Evolutionary conservation across 2,797 vertebrate genomes (phyloP).

Genomic region (Phyllotis vaccarum): DNA sequence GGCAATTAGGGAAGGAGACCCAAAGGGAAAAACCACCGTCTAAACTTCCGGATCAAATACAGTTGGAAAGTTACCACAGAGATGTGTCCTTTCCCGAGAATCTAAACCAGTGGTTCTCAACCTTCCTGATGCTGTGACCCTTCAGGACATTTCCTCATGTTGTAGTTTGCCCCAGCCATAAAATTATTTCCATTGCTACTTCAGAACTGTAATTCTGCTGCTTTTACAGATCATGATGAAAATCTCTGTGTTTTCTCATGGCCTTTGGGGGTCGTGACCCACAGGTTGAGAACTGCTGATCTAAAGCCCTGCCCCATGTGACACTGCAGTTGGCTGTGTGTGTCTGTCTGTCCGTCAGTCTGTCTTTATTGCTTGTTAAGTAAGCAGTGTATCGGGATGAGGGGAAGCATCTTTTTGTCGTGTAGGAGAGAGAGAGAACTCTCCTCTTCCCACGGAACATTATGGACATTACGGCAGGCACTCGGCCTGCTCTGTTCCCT

Average conservation of each 20-base stretch:
- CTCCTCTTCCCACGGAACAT: slow-evolving; percentile 80
- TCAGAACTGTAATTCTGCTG: neutral
- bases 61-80: slow-evolving; percentile 83
- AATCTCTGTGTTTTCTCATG: neutral
- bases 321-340: slow-evolving; percentile 4
- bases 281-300: neutral
- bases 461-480: slow-evolving; percentile 78
- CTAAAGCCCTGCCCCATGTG: neutral
- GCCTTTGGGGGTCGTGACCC: too few relatives aligned
- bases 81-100: slow-evolving; percentile 55
- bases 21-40: neutral
- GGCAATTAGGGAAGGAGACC: slow-evolving; percentile 70
- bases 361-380: slow-evolving; percentile 57
- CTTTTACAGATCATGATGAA: too few relatives aligned
- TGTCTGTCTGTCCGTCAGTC: slow-evolving; percentile 53
- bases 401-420: slow-evolving; percentile 42
- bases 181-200: neutral
- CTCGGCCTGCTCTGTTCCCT: slow-evolving; percentile 80
- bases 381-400: slow-evolving; percentile 47
- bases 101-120: neutral
- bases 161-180: neutral
- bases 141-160: neutral
- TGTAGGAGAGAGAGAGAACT: slow-evolving; percentile 21
- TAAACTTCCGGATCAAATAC: slow-evolving; percentile 70
- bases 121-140: too few relatives aligned